Percentiles rank a stretch among this genome's conserved stretches.
Evolutionary conservation across 2,113 vertebrate species (phyloP).

Genomic region (Panthera uncia): DNA sequence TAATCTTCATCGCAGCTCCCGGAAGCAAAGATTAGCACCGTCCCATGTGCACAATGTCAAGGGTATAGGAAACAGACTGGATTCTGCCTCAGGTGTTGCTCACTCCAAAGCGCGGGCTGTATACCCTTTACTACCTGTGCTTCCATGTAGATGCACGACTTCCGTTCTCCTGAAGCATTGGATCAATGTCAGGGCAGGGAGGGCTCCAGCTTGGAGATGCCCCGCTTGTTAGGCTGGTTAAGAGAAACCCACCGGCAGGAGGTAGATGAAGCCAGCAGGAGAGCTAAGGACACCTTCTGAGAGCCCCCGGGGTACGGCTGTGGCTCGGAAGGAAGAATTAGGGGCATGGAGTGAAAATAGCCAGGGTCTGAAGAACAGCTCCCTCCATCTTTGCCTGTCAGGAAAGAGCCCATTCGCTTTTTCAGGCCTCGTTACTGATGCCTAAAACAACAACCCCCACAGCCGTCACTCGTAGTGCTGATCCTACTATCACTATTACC

Average conservation of each 20-base stretch:
- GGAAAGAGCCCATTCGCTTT: background rate
- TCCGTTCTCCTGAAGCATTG: background rate
- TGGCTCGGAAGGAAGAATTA: background rate
- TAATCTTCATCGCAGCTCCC: background rate
- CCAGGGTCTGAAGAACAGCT: background rate
- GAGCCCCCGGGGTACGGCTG: too few species aligned
- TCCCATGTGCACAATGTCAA: background rate
- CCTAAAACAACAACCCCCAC: background rate
- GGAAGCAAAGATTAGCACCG: background rate
- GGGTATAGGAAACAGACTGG: background rate
- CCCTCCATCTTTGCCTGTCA: background rate
- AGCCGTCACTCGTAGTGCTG: background rate
- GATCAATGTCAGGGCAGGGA: background rate
- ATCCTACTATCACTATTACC: background rate
- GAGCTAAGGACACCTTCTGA: background rate
- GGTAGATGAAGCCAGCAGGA: background rate
- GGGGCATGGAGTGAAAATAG: background rate
- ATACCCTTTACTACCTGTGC: background rate
- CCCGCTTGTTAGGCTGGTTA: background rate
- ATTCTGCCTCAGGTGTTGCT: background rate
- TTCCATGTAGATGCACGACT: background rate
- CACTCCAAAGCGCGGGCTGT: background rate
- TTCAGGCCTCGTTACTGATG: background rate
- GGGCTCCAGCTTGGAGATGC: background rate
- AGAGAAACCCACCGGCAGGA: background rate